Evolutionary conservation across 2,113 vertebrate species (phyloP).

Genomic region (Paratilapia polleni): DNA sequence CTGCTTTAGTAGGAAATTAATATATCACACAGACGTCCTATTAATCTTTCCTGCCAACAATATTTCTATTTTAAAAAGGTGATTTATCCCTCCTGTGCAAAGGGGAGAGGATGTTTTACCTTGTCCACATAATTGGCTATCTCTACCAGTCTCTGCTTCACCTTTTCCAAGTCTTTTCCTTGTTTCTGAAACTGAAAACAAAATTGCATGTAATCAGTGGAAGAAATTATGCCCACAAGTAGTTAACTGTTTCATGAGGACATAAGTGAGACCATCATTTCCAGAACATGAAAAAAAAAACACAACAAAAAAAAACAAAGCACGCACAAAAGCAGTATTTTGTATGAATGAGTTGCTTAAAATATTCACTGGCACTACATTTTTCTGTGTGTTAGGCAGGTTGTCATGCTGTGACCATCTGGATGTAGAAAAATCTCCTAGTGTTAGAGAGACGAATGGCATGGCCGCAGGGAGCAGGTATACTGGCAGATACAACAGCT

Average conservation of each 20-base stretch:
- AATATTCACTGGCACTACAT: slow-evolving; percentile 39
- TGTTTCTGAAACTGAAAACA: slow-evolving; percentile 94
- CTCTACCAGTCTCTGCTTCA: slow-evolving; percentile 95
- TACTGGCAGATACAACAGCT: slow-evolving; percentile 50
- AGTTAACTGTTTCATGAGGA: neutral
- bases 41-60: slow-evolving; percentile 66
- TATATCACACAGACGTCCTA: slow-evolving; percentile 58
- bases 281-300: neutral
- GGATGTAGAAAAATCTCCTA: slow-evolving; percentile 58
- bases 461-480: slow-evolving; percentile 50
- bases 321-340: neutral
- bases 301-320: neutral
- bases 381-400: slow-evolving; percentile 34
- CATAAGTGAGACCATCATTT: neutral
- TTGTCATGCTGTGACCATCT: slow-evolving; percentile 73
- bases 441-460: slow-evolving; percentile 50
- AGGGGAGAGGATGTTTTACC: slow-evolving; percentile 81
- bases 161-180: slow-evolving; percentile 94
- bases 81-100: slow-evolving; percentile 63
- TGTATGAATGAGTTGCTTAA: neutral
- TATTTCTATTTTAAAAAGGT: slow-evolving; percentile 67
- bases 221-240: neutral
- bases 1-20: slow-evolving; percentile 63
- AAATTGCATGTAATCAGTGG: slow-evolving; percentile 23
- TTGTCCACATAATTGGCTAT: slow-evolving; percentile 98